A percentile compares a stretch with the other conserved stretches of the same genome.
Evolutionary conservation across 2,888 invertebrate genomes (phyloP).

Genomic region (Xylota sylvarum): DNA sequence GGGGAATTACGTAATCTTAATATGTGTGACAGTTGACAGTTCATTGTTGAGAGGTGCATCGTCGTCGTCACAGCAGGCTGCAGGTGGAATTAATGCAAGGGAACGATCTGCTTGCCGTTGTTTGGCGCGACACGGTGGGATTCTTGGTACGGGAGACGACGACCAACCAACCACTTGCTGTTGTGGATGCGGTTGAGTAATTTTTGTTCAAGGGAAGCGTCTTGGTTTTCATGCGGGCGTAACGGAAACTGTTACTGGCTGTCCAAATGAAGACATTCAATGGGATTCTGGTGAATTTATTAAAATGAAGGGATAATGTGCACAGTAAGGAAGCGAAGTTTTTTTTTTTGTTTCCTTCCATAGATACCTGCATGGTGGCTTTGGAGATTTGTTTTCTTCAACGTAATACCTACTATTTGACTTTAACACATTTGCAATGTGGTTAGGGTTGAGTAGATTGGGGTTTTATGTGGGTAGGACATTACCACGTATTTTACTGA

Average conservation of each 20-base stretch:
- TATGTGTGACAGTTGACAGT: slow-evolving; percentile 75
- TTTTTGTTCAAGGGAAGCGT: slow-evolving; percentile 62
- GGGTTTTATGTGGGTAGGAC: background rate
- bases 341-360: background rate
- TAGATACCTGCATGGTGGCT: background rate
- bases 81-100: slow-evolving; percentile 63
- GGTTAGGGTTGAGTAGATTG: background rate
- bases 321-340: slow-evolving; percentile 35
- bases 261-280: slow-evolving; percentile 58
- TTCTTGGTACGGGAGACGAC: slow-evolving; percentile 43
- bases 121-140: slow-evolving; percentile 28
- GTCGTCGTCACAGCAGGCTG: slow-evolving; percentile 53
- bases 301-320: slow-evolving; percentile 39
- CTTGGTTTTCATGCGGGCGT: slow-evolving; percentile 70
- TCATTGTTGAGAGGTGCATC: slow-evolving; percentile 72
- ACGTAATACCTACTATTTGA: slow-evolving; percentile 14
- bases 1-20: slow-evolving; percentile 68
- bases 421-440: slow-evolving; percentile 17
- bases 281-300: slow-evolving; percentile 63
- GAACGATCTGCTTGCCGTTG: slow-evolving; percentile 37
- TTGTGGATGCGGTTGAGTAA: slow-evolving; percentile 67
- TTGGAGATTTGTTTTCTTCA: background rate
- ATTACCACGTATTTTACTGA: too few relatives aligned
- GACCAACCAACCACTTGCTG: slow-evolving; percentile 36
- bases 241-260: slow-evolving; percentile 62